Percentiles rank a stretch among this genome's conserved stretches.
These are phyloP conservation scores for Philopedon plagiatum DNA, from an alignment of 2,888 invertebrate genomes.

Conservation along the genomic window DNA sequence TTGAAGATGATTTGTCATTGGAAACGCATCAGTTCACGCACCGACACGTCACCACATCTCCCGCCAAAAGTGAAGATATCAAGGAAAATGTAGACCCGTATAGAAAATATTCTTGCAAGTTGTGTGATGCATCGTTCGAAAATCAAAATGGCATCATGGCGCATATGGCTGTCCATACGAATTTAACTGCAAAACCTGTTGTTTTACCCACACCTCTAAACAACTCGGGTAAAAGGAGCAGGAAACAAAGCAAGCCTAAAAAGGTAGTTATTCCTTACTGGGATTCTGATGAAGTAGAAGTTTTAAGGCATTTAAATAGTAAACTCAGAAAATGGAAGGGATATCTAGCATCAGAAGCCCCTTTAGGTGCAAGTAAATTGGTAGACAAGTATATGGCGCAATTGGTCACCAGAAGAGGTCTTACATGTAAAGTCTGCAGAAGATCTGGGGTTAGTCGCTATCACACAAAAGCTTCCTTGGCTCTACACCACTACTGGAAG, in stretches of 20 bases:
- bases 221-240: constrained; percentile 59
- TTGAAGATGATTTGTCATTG: constrained; percentile 70
- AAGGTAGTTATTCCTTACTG: constrained; percentile 67
- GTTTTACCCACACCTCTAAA: constrained; percentile 59
- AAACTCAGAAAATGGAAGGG: constrained; percentile 61
- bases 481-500: constrained; percentile 71
- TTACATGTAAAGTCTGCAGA: constrained; percentile 65
- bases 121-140: constrained; percentile 68
- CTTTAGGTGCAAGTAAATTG: constrained; percentile 58
- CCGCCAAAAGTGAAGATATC: constrained; percentile 67
- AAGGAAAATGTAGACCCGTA: constrained; percentile 68
- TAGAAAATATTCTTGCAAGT: constrained; percentile 68
- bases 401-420: constrained; percentile 63
- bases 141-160: constrained; percentile 69
- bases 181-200: constrained; percentile 60
- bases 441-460: constrained; percentile 67
- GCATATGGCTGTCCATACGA: constrained; percentile 70
- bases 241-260: constrained; percentile 72
- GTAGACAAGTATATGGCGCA: constrained; percentile 66
- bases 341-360: constrained; percentile 55
- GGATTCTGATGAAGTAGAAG: constrained; percentile 63
- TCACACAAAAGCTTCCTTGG: constrained; percentile 68
- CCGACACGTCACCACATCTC: constrained; percentile 69
- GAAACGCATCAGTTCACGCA: constrained; percentile 70
- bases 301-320: constrained; percentile 61